Conservation (phyloP, 2,797 vertebrate species). For the Tarsius wallacei region DNA sequence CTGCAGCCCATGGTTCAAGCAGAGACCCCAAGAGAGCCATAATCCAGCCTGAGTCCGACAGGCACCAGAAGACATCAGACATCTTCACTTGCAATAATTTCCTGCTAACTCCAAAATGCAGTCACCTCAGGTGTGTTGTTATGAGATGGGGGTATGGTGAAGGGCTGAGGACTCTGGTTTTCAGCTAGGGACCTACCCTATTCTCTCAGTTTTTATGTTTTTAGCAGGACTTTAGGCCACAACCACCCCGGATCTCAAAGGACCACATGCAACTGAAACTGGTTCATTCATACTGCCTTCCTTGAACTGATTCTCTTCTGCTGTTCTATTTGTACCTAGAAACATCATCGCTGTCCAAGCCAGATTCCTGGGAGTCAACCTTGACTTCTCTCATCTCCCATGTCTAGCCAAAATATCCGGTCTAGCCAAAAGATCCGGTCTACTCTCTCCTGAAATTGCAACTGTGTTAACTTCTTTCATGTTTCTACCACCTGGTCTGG, state of each 20-base stretch:
- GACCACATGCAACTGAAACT: neutral
- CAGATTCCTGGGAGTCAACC: neutral
- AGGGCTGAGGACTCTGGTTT: neutral
- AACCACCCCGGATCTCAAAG: neutral
- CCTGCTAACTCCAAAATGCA: slow-evolving; percentile 87
- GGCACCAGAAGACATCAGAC: slow-evolving; percentile 92
- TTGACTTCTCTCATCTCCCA: neutral
- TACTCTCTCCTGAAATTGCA: neutral
- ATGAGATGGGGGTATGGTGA: no score
- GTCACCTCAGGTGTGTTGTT: neutral
- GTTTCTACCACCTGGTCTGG: neutral
- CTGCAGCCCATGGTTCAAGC: slow-evolving; percentile 92
- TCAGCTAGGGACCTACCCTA: neutral
- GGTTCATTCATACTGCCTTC: neutral
- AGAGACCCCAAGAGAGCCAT: slow-evolving; percentile 89
- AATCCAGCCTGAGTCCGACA: slow-evolving; percentile 93
- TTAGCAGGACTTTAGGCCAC: neutral
- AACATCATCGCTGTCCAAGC: neutral
- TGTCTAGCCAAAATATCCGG: neutral
- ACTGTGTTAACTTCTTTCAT: no score
- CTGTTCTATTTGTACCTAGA: neutral
- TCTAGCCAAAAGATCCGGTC: no score
- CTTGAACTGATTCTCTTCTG: neutral
- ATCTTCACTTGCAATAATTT: slow-evolving; percentile 90
- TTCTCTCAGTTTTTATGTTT: neutral